Conservation (phyloP, 2,888 invertebrate genomes). For the Drosophila demipolita region DNA sequence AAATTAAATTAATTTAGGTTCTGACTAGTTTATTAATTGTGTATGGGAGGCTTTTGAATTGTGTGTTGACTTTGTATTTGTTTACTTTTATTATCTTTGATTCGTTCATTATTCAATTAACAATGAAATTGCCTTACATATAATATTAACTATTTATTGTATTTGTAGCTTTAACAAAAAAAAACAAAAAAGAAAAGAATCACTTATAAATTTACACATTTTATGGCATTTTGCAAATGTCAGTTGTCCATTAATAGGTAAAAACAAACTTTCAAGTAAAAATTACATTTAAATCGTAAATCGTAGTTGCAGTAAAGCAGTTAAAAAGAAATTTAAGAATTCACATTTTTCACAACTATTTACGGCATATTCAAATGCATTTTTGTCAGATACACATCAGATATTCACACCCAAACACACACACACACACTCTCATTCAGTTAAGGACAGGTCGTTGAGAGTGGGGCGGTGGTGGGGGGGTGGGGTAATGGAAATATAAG, state of each 20-base stretch:
- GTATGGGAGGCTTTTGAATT: slow-evolving; percentile 40
- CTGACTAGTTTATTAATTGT: slow-evolving; percentile 29
- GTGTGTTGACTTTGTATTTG: slow-evolving; percentile 2
- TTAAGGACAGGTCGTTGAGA: slow-evolving; percentile 1
- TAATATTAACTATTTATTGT: slow-evolving; percentile 66
- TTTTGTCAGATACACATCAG: slow-evolving; percentile 28
- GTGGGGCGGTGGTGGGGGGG: not conserved
- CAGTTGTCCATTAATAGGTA: slow-evolving; percentile 50
- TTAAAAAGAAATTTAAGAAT: slow-evolving; percentile 29
- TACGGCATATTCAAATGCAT: slow-evolving; percentile 54
- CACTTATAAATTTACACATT: slow-evolving; percentile 52
- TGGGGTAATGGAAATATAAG: not conserved
- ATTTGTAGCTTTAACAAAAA: slow-evolving; percentile 59
- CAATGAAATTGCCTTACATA: slow-evolving; percentile 70
- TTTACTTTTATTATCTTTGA: not conserved
- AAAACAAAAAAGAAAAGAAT: not conserved
- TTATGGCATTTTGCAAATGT: slow-evolving; percentile 56
- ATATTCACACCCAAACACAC: slow-evolving; percentile 26
- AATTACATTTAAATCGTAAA: slow-evolving; percentile 9
- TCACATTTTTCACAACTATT: slow-evolving; percentile 56
- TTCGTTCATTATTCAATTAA: slow-evolving; percentile 45
- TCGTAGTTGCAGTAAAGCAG: slow-evolving; percentile 21
- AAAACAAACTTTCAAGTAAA: slow-evolving; percentile 7
- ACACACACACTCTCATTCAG: slow-evolving; percentile 14
- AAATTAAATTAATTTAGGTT: slow-evolving; percentile 51